These are phyloP conservation scores for Agrypnus murinus DNA, from an alignment of 2,888 invertebrate genomes.

Conservation along the genomic window DNA sequence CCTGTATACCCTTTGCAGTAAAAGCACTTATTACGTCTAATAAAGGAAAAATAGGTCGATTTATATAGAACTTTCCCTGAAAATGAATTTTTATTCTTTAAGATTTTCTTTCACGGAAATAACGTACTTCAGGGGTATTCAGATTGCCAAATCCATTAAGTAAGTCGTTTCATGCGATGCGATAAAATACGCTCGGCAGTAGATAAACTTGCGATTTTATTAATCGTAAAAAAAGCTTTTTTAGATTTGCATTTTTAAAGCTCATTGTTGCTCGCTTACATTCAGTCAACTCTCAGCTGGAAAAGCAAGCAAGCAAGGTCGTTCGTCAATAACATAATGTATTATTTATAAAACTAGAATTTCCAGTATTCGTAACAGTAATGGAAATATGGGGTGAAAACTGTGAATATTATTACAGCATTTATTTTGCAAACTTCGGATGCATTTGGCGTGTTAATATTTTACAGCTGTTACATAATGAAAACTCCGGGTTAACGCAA, in stretches of 20 bases:
- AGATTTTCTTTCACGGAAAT: background rate
- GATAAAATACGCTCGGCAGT: constrained; percentile 27
- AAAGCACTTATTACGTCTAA: no score
- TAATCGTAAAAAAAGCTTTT: constrained; percentile 32
- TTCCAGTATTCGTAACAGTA: constrained; percentile 1
- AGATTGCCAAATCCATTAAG: constrained; percentile 29
- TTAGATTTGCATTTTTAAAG: constrained; percentile 12
- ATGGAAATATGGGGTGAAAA: background rate
- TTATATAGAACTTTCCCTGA: background rate
- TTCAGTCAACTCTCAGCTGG: background rate
- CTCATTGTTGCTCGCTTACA: background rate
- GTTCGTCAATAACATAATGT: background rate
- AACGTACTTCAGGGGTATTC: constrained; percentile 22
- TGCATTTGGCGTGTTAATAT: constrained; percentile 16
- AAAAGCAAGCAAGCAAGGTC: no score
- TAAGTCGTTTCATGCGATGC: constrained; percentile 23
- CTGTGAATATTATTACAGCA: constrained; percentile 10
- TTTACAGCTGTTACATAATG: constrained; percentile 20
- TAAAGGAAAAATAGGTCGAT: no score
- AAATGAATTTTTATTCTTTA: constrained; percentile 2
- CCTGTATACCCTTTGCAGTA: background rate
- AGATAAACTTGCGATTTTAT: constrained; percentile 30
- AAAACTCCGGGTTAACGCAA: constrained; percentile 10
- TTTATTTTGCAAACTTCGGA: background rate
- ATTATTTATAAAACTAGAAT: background rate